Base-by-base conservation (phyloP, 2,888 invertebrate genomes). In the Caenorhabditis sulstoni region DNA sequence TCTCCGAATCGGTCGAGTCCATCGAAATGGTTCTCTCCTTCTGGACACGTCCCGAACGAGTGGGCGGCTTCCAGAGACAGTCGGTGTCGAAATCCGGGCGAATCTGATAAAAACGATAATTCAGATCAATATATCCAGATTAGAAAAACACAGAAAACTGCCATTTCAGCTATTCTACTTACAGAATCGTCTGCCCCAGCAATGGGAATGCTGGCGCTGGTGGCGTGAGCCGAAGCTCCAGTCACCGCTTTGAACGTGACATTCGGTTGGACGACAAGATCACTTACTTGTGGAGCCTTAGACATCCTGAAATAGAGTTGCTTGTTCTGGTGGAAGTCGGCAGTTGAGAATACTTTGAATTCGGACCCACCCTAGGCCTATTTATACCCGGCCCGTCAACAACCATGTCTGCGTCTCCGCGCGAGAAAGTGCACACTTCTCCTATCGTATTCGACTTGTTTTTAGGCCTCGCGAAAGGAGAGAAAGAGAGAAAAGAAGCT, bases 231-330 rank as follows among this genome's bases (percentile, higher is more conserved):
- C 55, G 73, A 66, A 53, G 67, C 68, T 39, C 73, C 76, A 22
- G 67, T 62, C 71, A 77, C 79, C 23, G 82, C 73, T 67, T 82
- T 82, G 80, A 84, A 82, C 16, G 79, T 71, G 45, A 84, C 80
- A 68, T 81, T 75, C 12, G 82, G 76, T 62, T 75, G 75, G 41
- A 77, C 79, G 62, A 85, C 83, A 55, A 85, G 70, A 61, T 85
- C 83, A 83, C 84, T 85, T 80, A 85, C 85, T 59, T 84, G 83
- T 68, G 85, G 84, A 62, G 84, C 79, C 62, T 83, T 83, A 35
- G 83, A 81, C 85, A 85, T 85, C 84, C 85, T 85, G 79, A 67
- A 84, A 79, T 61, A 73, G 44, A 55, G 49, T 67, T 57, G 62
- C 57, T 16, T 66, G 61, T 75, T 55, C 57, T 61, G 53, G 22